Base-by-base conservation (phyloP, 64 coral and sea anemone species). In the Stichodactyla mertensii region DNA sequence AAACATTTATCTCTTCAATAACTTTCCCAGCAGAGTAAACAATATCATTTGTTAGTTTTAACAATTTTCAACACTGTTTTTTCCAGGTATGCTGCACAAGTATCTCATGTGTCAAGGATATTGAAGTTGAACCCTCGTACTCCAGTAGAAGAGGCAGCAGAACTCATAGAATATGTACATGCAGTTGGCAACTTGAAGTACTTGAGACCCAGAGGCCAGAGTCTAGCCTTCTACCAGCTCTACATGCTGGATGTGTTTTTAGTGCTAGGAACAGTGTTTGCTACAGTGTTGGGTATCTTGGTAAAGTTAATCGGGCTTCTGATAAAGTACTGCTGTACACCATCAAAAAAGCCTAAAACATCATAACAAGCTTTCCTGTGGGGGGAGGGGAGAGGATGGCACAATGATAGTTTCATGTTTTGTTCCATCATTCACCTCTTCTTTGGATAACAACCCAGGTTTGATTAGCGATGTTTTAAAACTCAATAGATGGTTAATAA, bases 191-290 rank as follows among this genome's bases (percentile, higher is more conserved):
- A 71, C 52, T 56, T 87, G 57, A 27, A 18, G 45, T 67, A 87
- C 64, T 64, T 87, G 23, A 67, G 52, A 67, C 86, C 86, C 28
- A 54, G 64, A 28, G 20, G 62, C 57, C 52, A 74, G 86, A 64
- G 52, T 52, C 52, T 87, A 77, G 67, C 86, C 14, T 87, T 87
- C 69, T 87, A 87, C 52, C 61, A 87, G 52, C 51, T 87, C 0
- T 87, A 87, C 86, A 71, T 87, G 31, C 20, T 87, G 45, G 86
- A 87, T 87, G 86, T 87, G 4, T 20, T 87, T 62, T 45, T 77
- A 16, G 86, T 87, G n/a, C 13, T 66, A 4, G 82, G 82, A 22
- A 6, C 36, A 57, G 18, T 84, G 16, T 79, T 79, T 9, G 26
- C 28, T 16, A 14, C 16, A 52, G 77, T 82, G 4, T 85, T 84